These are phyloP conservation scores for Xenus cinereus DNA, from an alignment of 2,113 vertebrate genomes.

Conservation along the genomic window DNA sequence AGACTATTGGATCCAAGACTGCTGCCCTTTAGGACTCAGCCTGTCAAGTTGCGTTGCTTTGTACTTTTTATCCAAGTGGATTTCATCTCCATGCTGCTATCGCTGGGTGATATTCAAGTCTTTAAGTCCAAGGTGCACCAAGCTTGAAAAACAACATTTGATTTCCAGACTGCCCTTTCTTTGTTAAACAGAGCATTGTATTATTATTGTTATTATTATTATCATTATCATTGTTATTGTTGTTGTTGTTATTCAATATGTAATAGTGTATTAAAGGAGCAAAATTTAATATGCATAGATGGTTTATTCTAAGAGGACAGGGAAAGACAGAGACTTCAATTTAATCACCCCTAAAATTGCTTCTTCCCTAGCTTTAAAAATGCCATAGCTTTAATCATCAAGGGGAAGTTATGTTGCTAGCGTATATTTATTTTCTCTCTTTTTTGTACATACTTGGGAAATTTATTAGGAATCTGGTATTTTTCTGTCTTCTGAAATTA, in stretches of 20 bases:
- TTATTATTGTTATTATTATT: neutral
- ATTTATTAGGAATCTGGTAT: neutral
- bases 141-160: neutral
- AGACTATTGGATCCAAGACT: slow-evolving; percentile 14
- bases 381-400: neutral
- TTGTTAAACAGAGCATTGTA: neutral
- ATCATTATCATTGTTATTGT: neutral
- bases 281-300: neutral
- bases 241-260: neutral
- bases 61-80: slow-evolving; percentile 9
- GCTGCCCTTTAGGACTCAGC: slow-evolving; percentile 49
- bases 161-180: neutral
- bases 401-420: neutral
- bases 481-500: slow-evolving; percentile 4
- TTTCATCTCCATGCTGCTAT: neutral
- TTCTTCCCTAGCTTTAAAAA: slow-evolving; percentile 15
- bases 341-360: neutral
- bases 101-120: neutral
- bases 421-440: neutral
- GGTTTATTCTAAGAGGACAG: neutral
- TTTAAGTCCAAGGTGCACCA: neutral
- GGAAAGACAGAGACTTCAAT: neutral
- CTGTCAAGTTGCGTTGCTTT: slow-evolving; percentile 20
- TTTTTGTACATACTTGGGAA: neutral
- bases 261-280: neutral